A percentile compares a stretch with the other conserved stretches of the same genome.
phyloP scores from a whole-genome alignment of 2,888 invertebrate genomes.

The Xanthia icteritia region DNA sequence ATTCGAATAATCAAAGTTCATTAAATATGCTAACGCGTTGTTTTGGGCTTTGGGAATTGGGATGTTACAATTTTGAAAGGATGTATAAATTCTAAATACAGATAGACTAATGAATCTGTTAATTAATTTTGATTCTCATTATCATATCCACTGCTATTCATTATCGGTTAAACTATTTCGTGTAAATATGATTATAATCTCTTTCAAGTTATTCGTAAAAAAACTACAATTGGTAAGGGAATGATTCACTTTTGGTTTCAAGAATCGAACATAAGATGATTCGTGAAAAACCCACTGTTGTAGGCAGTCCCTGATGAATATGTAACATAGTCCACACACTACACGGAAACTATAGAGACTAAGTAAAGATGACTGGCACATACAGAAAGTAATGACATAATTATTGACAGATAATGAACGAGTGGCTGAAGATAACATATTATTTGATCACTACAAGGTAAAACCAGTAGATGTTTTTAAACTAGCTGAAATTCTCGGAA shows the following conservation, averaged over 20 bases:
- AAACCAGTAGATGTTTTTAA: conserved; percentile 13
- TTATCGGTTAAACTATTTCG: neutral
- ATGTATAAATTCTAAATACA: neutral
- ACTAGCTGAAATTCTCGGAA: conserved; percentile 39
- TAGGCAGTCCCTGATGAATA: neutral
- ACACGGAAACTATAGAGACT: conserved; percentile 10
- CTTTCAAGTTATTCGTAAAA: neutral
- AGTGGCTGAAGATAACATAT: conserved; percentile 29
- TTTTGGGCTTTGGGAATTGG: conserved; percentile 14
- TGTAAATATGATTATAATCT: neutral
- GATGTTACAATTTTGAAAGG: conserved; percentile 11
- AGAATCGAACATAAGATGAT: neutral
- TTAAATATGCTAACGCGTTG: conserved; percentile 43
- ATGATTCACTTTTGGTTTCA: neutral
- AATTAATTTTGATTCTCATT: neutral
- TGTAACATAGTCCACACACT: conserved; percentile 2
- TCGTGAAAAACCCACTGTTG: neutral
- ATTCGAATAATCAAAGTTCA: conserved; percentile 49
- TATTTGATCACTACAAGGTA: conserved; percentile 31
- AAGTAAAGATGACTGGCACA: conserved; percentile 50
- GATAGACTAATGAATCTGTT: neutral
- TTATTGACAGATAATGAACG: conserved; percentile 35
- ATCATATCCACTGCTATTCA: neutral
- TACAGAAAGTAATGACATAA: conserved; percentile 43
- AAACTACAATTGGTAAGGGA: neutral